Evolutionary conservation across 1,140 invertebrate genomes (phyloP), one percentile per base, ranked within the genome.

Genomic region (Trichonephila clavipes): DNA sequence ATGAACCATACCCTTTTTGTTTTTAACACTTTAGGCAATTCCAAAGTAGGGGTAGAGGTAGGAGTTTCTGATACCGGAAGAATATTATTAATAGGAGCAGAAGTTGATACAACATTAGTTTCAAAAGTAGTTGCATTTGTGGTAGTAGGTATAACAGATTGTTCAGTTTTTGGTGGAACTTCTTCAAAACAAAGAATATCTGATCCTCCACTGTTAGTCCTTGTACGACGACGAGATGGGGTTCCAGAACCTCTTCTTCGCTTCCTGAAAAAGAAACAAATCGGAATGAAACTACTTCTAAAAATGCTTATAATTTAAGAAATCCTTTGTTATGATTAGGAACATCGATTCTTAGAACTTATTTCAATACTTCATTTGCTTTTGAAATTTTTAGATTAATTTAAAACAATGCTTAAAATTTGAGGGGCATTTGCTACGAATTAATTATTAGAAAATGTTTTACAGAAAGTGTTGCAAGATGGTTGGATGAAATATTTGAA

Each of bases 151-250:
- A 61, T 12, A 8, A 61, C 7, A 64, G 86, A 24, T 12, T n/a
- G n/a, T 61, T 88, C 34, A 8, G 83, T 28, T 24, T 62, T 58
- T 14, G n/a, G 58, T 7, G 66, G 18, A n/a, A 18, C 61, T n/a
- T 77, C 96, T 95, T 97, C 97, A 34, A 94, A 95, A 0, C 97
- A 97, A 3, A 97, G 97, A 2, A 97, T 97, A 93, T 97, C 97
- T 0, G 97, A 98, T 94, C 97, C 58, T 94, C 95, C 93, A 95
- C 95, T 94, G 94, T 95, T 85, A 94, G 95, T 90, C 95, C 95
- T 51, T 95, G 90, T 92, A 94, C 95, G 61, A 94, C 95, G 89
- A 77, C 95, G 59, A 62, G 77, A 64, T 92, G 90, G 88, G 16
- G 91, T 94, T 58, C 92, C 92, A 58, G 86, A 91, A 69, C 94